Conservation (phyloP, 2,888 invertebrate genomes). For the Thereva unica region DNA sequence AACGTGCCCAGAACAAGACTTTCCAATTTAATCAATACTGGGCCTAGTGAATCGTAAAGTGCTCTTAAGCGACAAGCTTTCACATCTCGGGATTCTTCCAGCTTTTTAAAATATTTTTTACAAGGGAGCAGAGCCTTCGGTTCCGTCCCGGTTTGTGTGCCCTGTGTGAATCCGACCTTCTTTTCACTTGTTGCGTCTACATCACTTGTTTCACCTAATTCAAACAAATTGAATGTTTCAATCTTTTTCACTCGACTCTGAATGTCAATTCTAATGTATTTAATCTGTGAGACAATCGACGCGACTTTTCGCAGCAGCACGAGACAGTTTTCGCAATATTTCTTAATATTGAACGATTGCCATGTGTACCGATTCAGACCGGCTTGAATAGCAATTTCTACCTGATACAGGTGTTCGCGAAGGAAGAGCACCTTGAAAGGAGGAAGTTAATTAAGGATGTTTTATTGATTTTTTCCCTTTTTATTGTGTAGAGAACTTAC, state of each 20-base stretch:
- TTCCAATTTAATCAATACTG: slow-evolving; percentile 83
- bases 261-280: slow-evolving; percentile 69
- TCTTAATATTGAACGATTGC: slow-evolving; percentile 80
- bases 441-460: slow-evolving; percentile 39
- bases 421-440: slow-evolving; percentile 65
- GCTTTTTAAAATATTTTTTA: slow-evolving; percentile 67
- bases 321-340: slow-evolving; percentile 68
- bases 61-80: slow-evolving; percentile 70
- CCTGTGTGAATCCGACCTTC: neutral
- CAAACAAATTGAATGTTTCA: slow-evolving; percentile 62
- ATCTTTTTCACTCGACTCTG: slow-evolving; percentile 63
- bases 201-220: slow-evolving; percentile 45
- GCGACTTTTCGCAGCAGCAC: slow-evolving; percentile 64
- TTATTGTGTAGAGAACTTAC: slow-evolving; percentile 51
- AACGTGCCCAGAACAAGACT: slow-evolving; percentile 79
- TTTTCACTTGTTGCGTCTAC: neutral
- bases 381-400: slow-evolving; percentile 77
- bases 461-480: neutral
- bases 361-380: slow-evolving; percentile 83
- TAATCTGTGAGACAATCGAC: slow-evolving; percentile 70
- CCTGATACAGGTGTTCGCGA: slow-evolving; percentile 69
- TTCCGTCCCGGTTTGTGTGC: neutral
- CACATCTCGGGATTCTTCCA: slow-evolving; percentile 71
- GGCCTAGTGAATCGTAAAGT: slow-evolving; percentile 78
- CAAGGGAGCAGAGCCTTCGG: slow-evolving; percentile 44